These are phyloP conservation scores for Mormyrops attenuatus DNA, from an alignment of 2,797 vertebrate species.

Conservation along the genomic window DNA sequence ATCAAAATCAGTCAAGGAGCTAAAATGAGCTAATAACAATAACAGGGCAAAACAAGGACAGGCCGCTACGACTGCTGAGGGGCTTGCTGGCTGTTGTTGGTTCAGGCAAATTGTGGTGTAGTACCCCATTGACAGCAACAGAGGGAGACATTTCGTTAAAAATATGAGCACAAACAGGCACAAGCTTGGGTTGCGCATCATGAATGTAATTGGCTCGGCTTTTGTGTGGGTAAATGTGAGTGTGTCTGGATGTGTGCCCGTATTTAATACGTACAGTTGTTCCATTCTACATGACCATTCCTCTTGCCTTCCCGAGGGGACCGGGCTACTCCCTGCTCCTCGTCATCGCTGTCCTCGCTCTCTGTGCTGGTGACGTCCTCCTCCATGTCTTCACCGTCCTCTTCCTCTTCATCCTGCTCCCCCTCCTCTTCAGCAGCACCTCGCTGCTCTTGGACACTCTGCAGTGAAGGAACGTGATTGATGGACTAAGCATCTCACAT, in stretches of 20 bases:
- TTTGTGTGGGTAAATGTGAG: slow-evolving; percentile 13
- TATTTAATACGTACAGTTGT: slow-evolving; percentile 72
- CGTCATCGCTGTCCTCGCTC: slow-evolving; percentile 83
- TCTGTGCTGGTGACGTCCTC: slow-evolving; percentile 76
- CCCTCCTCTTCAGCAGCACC: slow-evolving; percentile 47
- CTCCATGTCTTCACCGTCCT: slow-evolving; percentile 61
- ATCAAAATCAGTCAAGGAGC: not conserved
- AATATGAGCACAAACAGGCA: slow-evolving; percentile 25
- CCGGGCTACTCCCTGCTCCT: slow-evolving; percentile 55
- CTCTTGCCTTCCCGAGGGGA: slow-evolving; percentile 57
- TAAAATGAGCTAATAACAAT: not conserved
- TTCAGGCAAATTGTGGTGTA: slow-evolving; percentile 20
- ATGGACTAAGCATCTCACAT: not conserved
- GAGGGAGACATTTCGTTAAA: slow-evolving; percentile 50
- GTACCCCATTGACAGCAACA: slow-evolving; percentile 50
- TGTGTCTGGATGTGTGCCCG: not conserved
- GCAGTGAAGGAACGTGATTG: slow-evolving; percentile 21
- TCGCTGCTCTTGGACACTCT: slow-evolving; percentile 76
- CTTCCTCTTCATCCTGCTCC: slow-evolving; percentile 70
- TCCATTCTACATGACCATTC: slow-evolving; percentile 81
- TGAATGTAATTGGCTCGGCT: slow-evolving; percentile 23
- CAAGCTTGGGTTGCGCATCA: slow-evolving; percentile 22
- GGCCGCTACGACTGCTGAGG: not conserved
- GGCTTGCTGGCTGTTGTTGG: not conserved
- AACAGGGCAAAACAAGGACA: not conserved